These are phyloP conservation scores for Carposina sasakii DNA, from an alignment of 1,140 invertebrate genomes.

Conservation along the genomic window DNA sequence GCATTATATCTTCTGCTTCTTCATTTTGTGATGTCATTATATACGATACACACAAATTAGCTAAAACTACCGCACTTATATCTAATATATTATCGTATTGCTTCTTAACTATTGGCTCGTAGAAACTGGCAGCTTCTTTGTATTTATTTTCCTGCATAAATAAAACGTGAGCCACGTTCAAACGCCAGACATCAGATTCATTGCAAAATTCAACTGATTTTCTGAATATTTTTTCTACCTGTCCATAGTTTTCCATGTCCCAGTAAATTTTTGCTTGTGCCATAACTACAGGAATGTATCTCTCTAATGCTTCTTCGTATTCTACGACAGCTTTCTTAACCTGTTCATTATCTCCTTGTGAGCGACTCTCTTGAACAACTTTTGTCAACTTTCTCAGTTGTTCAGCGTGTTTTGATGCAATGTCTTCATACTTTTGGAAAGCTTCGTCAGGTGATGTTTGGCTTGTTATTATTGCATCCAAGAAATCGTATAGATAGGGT, in stretches of 20 bases:
- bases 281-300: constrained; percentile 96
- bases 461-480: constrained; percentile 97
- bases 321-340: constrained; percentile 93
- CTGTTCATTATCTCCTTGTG: constrained; percentile 89
- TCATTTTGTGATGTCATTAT: constrained; percentile 99
- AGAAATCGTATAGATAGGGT: constrained; percentile 90
- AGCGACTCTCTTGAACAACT: constrained; percentile 91
- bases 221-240: constrained; percentile 95
- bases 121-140: constrained; percentile 98
- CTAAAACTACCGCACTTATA: constrained; percentile 96
- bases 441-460: constrained; percentile 98
- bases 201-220: constrained; percentile 99
- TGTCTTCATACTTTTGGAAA: constrained; percentile 96
- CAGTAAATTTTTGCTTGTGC: constrained; percentile 99
- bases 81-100: constrained; percentile 96
- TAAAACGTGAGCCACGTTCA: constrained; percentile 98
- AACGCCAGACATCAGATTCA: constrained; percentile 96
- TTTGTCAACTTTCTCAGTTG: constrained; percentile 93
- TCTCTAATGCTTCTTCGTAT: constrained; percentile 93
- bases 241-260: constrained; percentile 96
- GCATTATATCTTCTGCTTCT: constrained; percentile 99
- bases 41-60: constrained; percentile 98
- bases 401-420: constrained; percentile 93
- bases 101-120: constrained; percentile 98
- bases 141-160: constrained; percentile 99